A percentile compares a stretch with the other conserved stretches of the same genome.
These are phyloP conservation scores for Eupithecia vulgata DNA, from an alignment of 2,888 invertebrate genomes.

Conservation along the genomic window DNA sequence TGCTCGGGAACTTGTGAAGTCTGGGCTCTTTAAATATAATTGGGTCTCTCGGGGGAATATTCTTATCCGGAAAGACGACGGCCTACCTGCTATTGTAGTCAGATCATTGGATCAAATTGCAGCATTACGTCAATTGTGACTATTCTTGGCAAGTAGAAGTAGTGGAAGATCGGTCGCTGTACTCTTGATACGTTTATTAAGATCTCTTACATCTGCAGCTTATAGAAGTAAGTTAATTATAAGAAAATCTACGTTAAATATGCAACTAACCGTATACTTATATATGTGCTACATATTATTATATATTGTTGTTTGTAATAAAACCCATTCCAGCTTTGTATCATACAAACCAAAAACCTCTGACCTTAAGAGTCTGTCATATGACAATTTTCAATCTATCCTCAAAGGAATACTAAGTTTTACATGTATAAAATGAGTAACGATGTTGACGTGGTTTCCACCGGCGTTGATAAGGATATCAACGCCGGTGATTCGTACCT, in stretches of 20 bases:
- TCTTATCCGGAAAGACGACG: neutral
- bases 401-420: neutral
- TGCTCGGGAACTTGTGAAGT: neutral
- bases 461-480: neutral
- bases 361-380: neutral
- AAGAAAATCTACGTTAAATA: neutral
- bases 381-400: neutral
- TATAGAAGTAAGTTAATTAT: neutral
- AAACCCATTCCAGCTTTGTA: neutral
- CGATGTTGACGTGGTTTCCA: neutral
- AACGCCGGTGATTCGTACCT: neutral
- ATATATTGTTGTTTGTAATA: neutral
- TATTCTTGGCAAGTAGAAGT: neutral
- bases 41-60: neutral
- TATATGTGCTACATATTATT: neutral
- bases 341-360: neutral
- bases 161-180: neutral
- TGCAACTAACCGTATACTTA: neutral
- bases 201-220: neutral
- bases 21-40: neutral
- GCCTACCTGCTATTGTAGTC: neutral
- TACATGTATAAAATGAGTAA: neutral
- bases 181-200: neutral
- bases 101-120: neutral
- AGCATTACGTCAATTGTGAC: neutral